phyloP scores from a whole-genome alignment of 2,888 invertebrate genomes.

The Rambutsinella grinnellia region DNA sequence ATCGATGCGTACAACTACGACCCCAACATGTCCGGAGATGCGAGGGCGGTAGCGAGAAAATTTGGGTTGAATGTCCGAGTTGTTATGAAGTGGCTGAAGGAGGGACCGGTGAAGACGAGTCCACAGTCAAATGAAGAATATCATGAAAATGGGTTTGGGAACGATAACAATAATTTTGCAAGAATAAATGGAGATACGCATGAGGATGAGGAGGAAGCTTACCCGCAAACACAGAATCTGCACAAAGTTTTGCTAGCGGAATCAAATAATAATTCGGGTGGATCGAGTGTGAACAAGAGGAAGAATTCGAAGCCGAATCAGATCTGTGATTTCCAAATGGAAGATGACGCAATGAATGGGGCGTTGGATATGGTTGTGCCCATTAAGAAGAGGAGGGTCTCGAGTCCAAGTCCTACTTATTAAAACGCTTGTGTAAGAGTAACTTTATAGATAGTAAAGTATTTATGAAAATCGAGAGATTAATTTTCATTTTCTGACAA shows the following conservation, averaged over 20 bases:
- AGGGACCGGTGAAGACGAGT: constrained; percentile 53
- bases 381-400: constrained; percentile 61
- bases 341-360: constrained; percentile 35
- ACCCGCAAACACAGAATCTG: background rate
- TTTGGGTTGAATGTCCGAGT: constrained; percentile 62
- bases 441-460: too few relatives aligned
- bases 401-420: constrained; percentile 47
- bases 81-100: constrained; percentile 64
- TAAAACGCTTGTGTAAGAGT: too few relatives aligned
- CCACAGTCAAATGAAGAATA: constrained; percentile 17
- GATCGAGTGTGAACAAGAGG: constrained; percentile 54
- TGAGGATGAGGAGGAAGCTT: constrained; percentile 15
- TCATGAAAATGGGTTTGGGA: background rate
- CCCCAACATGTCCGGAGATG: constrained; percentile 63
- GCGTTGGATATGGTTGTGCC: constrained; percentile 65
- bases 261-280: constrained; percentile 44
- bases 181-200: constrained; percentile 15
- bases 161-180: background rate
- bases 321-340: constrained; percentile 65
- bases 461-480: too few relatives aligned
- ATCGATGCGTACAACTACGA: constrained; percentile 61
- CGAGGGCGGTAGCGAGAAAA: constrained; percentile 63
- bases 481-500: too few relatives aligned
- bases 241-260: constrained; percentile 26
- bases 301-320: constrained; percentile 66